phyloP scores from a whole-genome alignment of 2,113 vertebrate species.

The Carettochelys insculpta region DNA sequence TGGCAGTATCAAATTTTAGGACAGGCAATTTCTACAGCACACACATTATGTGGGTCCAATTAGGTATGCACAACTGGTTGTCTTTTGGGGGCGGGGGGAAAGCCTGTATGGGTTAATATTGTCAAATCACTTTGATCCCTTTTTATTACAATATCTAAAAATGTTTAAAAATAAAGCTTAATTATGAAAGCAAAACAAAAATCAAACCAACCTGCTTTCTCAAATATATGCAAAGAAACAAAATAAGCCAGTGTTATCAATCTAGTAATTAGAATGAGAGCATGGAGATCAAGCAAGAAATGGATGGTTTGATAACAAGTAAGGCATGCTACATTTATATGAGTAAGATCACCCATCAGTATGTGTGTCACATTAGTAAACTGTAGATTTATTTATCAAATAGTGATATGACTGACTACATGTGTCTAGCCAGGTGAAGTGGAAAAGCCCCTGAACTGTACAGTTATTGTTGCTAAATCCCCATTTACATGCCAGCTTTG shows the following conservation, averaged over 20 bases:
- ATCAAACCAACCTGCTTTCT: background rate
- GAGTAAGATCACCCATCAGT: background rate
- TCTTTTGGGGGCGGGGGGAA: background rate
- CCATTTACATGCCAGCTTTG: background rate
- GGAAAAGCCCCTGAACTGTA: slow-evolving; percentile 4
- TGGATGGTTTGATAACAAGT: background rate
- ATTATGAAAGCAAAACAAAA: background rate
- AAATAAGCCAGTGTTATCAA: background rate
- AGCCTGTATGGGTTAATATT: background rate
- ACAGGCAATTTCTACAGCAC: background rate
- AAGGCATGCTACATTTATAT: background rate
- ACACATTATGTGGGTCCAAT: background rate
- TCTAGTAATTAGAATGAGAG: background rate
- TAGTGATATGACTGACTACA: background rate
- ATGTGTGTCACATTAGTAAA: slow-evolving; percentile 5
- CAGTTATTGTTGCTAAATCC: slow-evolving; percentile 23
- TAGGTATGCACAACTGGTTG: background rate
- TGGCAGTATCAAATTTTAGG: background rate
- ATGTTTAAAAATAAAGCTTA: background rate
- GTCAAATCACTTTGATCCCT: background rate
- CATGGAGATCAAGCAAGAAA: background rate
- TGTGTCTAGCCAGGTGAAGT: background rate
- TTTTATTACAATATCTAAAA: background rate
- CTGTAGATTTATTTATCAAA: slow-evolving; percentile 54
- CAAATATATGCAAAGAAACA: background rate